Evolutionary conservation across 2,888 invertebrate species (phyloP).

Genomic region (Melipona beecheii): DNA sequence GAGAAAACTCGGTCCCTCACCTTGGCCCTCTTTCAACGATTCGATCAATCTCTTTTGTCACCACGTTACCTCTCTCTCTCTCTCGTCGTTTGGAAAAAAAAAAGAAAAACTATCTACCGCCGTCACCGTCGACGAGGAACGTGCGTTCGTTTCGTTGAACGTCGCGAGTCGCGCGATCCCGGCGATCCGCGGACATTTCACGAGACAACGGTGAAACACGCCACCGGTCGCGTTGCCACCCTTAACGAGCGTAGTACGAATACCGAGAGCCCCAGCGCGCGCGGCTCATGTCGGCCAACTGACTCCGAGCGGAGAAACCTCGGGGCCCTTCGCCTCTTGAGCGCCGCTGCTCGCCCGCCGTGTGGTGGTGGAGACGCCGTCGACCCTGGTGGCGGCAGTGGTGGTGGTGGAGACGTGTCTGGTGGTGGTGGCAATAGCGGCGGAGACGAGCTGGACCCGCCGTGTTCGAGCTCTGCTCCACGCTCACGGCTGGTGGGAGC

Average conservation of each 20-base stretch:
- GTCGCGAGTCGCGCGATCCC: neutral
- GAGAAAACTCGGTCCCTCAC: neutral
- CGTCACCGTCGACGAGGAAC: conserved; percentile 1
- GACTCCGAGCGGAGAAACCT: conserved; percentile 74
- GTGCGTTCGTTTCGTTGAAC: neutral
- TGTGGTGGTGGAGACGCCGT: conserved; percentile 49
- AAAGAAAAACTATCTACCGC: conserved; percentile 12
- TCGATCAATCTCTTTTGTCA: neutral
- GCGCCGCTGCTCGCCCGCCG: conserved; percentile 71
- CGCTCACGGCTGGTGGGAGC: conserved; percentile 60
- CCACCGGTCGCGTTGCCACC: conserved; percentile 41
- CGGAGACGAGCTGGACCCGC: conserved; percentile 53
- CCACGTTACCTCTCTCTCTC: too few relatives aligned
- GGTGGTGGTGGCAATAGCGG: conserved; percentile 51
- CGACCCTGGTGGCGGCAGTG: conserved; percentile 51
- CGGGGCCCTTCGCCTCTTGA: conserved; percentile 74
- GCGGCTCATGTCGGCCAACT: conserved; percentile 81
- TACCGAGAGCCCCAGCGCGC: conserved; percentile 71
- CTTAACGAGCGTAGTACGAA: conserved; percentile 41
- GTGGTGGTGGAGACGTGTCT: conserved; percentile 49
- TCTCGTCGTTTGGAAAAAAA: neutral
- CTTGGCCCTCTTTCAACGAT: conserved; percentile 3
- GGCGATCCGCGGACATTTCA: conserved; percentile 19
- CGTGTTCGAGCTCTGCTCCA: conserved; percentile 23
- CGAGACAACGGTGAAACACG: conserved; percentile 31